A percentile compares a stretch with the other conserved stretches of the same genome.
Evolutionary conservation across 2,888 invertebrate genomes (phyloP).

Genomic region (Oxycera nigricornis): DNA sequence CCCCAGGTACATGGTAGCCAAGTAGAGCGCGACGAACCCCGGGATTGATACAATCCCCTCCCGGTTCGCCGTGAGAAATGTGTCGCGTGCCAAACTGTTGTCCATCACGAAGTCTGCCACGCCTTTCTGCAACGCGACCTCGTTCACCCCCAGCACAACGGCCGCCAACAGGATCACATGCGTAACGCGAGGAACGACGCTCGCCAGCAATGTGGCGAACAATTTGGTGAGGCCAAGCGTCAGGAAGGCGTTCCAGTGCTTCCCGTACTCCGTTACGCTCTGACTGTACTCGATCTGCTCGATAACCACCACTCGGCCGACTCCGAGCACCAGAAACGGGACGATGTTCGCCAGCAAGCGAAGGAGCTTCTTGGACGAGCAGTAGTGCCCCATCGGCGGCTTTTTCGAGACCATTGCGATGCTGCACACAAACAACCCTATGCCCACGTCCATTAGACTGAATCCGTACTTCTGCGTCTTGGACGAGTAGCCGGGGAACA

Average conservation of each 20-base stretch:
- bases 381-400: constrained; percentile 43
- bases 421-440: constrained; percentile 83
- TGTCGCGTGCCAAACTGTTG: constrained; percentile 64
- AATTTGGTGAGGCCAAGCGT: constrained; percentile 86
- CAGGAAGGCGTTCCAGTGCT: constrained; percentile 98
- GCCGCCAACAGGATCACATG: constrained; percentile 67
- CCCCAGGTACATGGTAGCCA: constrained; percentile 74
- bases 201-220: constrained; percentile 65
- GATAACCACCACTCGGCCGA: constrained; percentile 68
- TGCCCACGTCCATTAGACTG: constrained; percentile 95
- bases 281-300: constrained; percentile 80
- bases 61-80: constrained; percentile 81
- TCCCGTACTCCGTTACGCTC: constrained; percentile 92
- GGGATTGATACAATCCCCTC: constrained; percentile 88
- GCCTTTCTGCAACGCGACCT: constrained; percentile 68
- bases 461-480: constrained; percentile 89
- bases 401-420: constrained; percentile 79
- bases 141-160: constrained; percentile 69
- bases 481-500: constrained; percentile 84
- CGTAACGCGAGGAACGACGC: constrained; percentile 54
- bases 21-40: constrained; percentile 85
- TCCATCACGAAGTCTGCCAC: constrained; percentile 77
- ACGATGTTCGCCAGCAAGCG: constrained; percentile 55
- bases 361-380: constrained; percentile 52
- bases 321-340: constrained; percentile 67